Base-by-base conservation (phyloP, 2,113 vertebrate species). In the Triplophysa rosa region DNA sequence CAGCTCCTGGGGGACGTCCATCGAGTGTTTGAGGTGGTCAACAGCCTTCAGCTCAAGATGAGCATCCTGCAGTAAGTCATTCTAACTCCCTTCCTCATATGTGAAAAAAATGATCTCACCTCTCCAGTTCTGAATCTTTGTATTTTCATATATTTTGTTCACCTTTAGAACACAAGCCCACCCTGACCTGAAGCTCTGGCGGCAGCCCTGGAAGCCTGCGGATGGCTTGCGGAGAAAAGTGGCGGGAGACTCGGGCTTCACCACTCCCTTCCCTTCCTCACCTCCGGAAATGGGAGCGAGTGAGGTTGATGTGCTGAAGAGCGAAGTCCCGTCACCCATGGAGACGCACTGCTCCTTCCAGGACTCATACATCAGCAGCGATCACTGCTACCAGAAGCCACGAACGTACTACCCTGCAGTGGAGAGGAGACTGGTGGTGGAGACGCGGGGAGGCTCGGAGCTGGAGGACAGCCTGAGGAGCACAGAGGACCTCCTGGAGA, bases 331-430 rank as follows among this genome's bases (percentile, higher is more conserved):
- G 0, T 92, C 93, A 67, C 85, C 86, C 0, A 63, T 83, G 63
- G 93, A 94, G 79, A 93, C 92, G 47, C 85, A 91, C 19, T 83
- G 87, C 63, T 92, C 92, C 26, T 82, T 92, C 80, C 94, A 95
- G 84, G 93, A 95, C 65, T 97, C 96, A 0, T 99, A 99, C 29
- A 96, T 99, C 84, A 98, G 94, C 14, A 99, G 96, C 9, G 98
- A 99, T 82, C 98, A 99, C 90, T 99, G 97, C 90, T 99, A 99
- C 89, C 98, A 98, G 91, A 99, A 98, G 84, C 96, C 98, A 1
- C 95, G 94, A 0, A 92, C 95, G 67, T 96, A 95, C 71, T 97
- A 96, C 82, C 95, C 95, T 47, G 95, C 94, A 0, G 89, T 95
- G 84, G 95, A 95, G 87, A 93, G 95, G 89, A 92, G 94, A 77